Conservation (phyloP, 2,113 vertebrate genomes). For the Albula glossodonta region DNA sequence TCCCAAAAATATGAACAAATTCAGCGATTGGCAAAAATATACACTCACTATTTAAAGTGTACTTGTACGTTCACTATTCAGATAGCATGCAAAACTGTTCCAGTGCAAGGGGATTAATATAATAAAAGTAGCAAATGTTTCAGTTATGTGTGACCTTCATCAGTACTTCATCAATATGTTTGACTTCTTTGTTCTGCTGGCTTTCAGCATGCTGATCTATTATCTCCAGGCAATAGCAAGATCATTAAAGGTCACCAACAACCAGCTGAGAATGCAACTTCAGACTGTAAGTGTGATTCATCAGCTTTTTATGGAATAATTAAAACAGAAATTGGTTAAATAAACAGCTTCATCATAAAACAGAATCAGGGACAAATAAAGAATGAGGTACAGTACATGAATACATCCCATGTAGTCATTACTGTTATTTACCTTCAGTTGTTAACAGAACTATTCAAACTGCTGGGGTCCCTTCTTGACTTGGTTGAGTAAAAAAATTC, state of each 20-base stretch:
- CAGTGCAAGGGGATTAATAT: neutral
- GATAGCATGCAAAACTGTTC: neutral
- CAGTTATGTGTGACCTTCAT: neutral
- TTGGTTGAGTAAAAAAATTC: neutral
- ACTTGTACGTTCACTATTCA: neutral
- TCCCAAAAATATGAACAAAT: too few relatives aligned
- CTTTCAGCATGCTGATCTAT: constrained; percentile 93
- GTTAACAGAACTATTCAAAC: neutral
- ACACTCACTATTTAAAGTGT: too few relatives aligned
- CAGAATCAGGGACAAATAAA: neutral
- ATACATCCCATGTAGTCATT: too few relatives aligned
- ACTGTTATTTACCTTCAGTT: neutral
- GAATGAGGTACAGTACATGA: neutral
- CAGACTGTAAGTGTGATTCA: constrained; percentile 80
- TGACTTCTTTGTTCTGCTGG: constrained; percentile 15
- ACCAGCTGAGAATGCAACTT: constrained; percentile 89
- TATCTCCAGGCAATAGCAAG: constrained; percentile 95
- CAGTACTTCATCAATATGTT: neutral
- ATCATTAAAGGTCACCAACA: constrained; percentile 95
- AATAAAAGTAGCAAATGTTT: neutral
- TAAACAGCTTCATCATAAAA: neutral
- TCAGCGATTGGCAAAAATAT: too few relatives aligned
- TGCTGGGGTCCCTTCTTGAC: too few relatives aligned
- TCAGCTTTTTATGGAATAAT: neutral
- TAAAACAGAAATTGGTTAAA: neutral